A percentile compares a stretch with the other conserved stretches of the same genome.
phyloP scores from a whole-genome alignment of 2,113 vertebrate genomes.

The Pachyramphus minor region DNA sequence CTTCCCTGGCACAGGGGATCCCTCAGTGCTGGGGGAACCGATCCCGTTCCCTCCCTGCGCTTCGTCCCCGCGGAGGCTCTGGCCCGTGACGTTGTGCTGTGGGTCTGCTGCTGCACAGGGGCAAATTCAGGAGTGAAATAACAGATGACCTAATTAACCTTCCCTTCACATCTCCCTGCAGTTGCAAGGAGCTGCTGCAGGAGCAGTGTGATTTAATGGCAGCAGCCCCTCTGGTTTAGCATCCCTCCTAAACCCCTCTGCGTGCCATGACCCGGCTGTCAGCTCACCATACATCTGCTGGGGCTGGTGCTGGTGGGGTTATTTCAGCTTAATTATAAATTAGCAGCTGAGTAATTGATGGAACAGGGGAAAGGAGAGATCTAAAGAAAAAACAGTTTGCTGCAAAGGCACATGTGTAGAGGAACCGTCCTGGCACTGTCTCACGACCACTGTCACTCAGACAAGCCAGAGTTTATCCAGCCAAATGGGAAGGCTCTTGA shows the following conservation, averaged over 20 bases:
- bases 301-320: not conserved
- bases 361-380: not conserved
- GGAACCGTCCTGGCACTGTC: fast-evolving
- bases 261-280: not conserved
- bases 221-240: not conserved
- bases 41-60: fast-evolving
- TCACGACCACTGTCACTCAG: not conserved
- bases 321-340: not conserved
- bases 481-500: not conserved
- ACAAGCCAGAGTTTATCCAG: not conserved
- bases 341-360: not conserved
- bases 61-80: not conserved
- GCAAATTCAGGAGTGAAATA: not conserved
- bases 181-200: not conserved
- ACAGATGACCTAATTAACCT: conserved; percentile 1
- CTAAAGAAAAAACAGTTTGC: not conserved
- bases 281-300: not conserved
- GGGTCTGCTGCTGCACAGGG: not conserved
- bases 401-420: fast-evolving
- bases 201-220: not conserved
- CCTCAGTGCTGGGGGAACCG: not conserved
- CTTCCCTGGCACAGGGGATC: not conserved
- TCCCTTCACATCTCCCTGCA: not conserved
- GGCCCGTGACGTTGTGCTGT: not conserved
- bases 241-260: not conserved